Evolutionary conservation across 2,113 vertebrate species (phyloP).

Genomic region (Aramus guarauna): DNA sequence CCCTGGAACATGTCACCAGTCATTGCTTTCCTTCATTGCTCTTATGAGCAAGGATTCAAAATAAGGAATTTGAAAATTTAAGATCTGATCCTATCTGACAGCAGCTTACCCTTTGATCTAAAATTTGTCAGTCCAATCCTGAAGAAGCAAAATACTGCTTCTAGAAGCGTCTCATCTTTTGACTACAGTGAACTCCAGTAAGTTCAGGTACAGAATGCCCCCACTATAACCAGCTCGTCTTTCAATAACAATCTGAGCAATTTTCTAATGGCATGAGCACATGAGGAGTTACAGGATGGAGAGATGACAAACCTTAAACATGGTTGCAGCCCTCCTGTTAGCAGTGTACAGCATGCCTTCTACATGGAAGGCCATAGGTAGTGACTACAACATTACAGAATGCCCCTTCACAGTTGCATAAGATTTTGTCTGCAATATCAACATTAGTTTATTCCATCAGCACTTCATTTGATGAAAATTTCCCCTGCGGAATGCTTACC

Average conservation of each 20-base stretch:
- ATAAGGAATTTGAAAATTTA: not conserved
- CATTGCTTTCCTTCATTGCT: not conserved
- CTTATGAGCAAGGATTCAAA: not conserved
- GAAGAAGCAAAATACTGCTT: not conserved
- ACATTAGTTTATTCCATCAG: not conserved
- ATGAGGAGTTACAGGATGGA: not conserved
- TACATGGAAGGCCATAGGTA: not conserved
- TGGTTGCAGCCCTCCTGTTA: not conserved
- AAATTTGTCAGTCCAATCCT: not conserved
- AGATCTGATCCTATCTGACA: not conserved
- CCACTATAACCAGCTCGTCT: not conserved
- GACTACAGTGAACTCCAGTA: not conserved
- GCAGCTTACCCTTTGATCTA: not conserved
- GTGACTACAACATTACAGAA: not conserved
- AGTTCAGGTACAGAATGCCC: not conserved
- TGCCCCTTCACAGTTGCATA: not conserved
- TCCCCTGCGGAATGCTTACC: not conserved
- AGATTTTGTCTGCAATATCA: not conserved
- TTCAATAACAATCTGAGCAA: not conserved
- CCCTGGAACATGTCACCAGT: not conserved
- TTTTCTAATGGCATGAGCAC: not conserved
- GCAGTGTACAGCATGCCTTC: not conserved
- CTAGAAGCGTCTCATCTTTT: not conserved
- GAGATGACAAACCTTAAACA: not conserved
- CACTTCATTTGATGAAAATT: not conserved